phyloP scores from a whole-genome alignment of 1,140 invertebrate species.

The Elymnias hypermnestra region DNA sequence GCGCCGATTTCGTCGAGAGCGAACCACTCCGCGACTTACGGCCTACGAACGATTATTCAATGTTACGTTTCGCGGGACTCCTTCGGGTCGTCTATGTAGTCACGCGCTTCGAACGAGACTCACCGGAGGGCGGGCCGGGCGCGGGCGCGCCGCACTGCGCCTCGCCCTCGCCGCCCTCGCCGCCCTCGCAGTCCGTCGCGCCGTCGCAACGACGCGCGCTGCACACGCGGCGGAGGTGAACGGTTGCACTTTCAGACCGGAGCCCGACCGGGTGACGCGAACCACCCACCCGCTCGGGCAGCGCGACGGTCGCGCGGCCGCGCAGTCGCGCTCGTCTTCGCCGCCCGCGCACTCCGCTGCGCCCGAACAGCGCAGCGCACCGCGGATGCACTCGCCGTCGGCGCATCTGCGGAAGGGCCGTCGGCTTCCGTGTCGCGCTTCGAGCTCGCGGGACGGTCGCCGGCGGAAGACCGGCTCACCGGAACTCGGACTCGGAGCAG shows the following conservation, averaged over 20 bases:
- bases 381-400: slow-evolving; percentile 78
- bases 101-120: too few relatives aligned
- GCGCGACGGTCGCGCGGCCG: slow-evolving; percentile 82
- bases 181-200: slow-evolving; percentile 61
- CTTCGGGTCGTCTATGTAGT: too few relatives aligned
- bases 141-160: slow-evolving; percentile 80
- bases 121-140: slow-evolving; percentile 87
- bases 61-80: too few relatives aligned
- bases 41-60: too few relatives aligned
- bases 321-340: slow-evolving; percentile 84
- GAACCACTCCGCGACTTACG: too few relatives aligned
- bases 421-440: slow-evolving; percentile 73
- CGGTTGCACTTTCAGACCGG: too few relatives aligned
- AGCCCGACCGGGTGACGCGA: slow-evolving; percentile 82
- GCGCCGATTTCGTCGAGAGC: too few relatives aligned
- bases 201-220: slow-evolving; percentile 85
- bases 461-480: slow-evolving; percentile 34
- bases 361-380: slow-evolving; percentile 80
- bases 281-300: slow-evolving; percentile 85
- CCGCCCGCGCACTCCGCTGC: slow-evolving; percentile 80
- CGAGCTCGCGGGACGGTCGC: slow-evolving; percentile 85
- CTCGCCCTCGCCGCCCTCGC: slow-evolving; percentile 41
- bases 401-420: slow-evolving; percentile 63
- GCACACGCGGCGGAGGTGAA: slow-evolving; percentile 89
- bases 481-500: slow-evolving; percentile 83